Base-by-base conservation (phyloP, 2,888 invertebrate species). In the Incurvaria masculella region DNA sequence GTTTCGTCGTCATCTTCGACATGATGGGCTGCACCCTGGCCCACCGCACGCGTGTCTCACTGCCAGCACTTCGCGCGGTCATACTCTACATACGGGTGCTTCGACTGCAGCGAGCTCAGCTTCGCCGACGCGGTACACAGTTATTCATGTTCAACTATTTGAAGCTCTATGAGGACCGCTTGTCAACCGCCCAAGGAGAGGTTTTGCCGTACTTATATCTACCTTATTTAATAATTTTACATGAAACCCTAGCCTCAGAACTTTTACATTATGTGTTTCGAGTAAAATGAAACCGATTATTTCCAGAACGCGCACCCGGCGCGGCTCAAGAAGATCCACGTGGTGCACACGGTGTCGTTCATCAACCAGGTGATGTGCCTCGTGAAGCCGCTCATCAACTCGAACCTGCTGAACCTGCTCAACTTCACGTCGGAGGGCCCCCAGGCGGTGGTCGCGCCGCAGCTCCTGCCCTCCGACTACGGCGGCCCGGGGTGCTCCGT, bases 111-210 rank as follows among this genome's bases (percentile, higher is more conserved):
- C 55, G 84, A 84, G 59, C 64, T 86, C 59, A 80, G 82, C 59
- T 21, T 86, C 59, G 80, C 76, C 16, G 85, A 86, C 55, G 82
- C 81, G 0, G 79, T 86, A 26, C 80, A 45, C 70, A 79, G 45
- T 85, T 86, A 65, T 85, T 84, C 64, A 85, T 85, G 83, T 84
- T 84, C 63, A 86, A 86, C 58, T 85, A 86, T 59, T 72, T 83
- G 51, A 78, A 84, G 51, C 62, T 85, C 42, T 84, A 85, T 0
- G 85, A 85, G 56, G 85, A 86, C 58, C 65, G 76, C 1, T 66
- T 80, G 38, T 72, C 75, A 19, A n/a, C n/a, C n/a, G n/a, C n/a
- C n/a, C n/a, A n/a, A n/a, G n/a, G n/a, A n/a, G n/a, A n/a, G n/a
- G n/a, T n/a, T n/a, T n/a, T n/a, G n/a, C n/a, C n/a, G n/a, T n/a